A percentile compares a stretch with the other conserved stretches of the same genome.
Evolutionary conservation across 2,888 invertebrate genomes (phyloP).

Genomic region (Pseudoips prasinana): DNA sequence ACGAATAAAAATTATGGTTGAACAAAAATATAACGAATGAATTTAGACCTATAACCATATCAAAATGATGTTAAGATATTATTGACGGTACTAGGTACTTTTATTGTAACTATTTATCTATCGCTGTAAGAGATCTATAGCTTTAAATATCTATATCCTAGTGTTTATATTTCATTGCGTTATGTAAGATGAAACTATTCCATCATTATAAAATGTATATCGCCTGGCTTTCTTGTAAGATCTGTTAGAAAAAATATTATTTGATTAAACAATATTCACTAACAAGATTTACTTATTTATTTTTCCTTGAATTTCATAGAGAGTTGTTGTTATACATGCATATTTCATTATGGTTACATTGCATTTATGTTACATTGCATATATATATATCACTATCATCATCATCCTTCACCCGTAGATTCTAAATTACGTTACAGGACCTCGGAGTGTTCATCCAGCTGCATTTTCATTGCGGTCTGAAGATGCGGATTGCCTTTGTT

Average conservation of each 20-base stretch:
- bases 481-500: no score
- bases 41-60: conserved; percentile 45
- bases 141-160: conserved; percentile 40
- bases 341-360: no score
- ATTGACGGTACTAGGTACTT: conserved; percentile 29
- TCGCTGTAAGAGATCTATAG: conserved; percentile 55
- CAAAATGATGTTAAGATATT: conserved; percentile 29
- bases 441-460: no score
- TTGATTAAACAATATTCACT: conserved; percentile 50
- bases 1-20: no score
- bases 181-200: conserved; percentile 30
- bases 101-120: conserved; percentile 27
- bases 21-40: conserved; percentile 37
- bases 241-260: conserved; percentile 51
- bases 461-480: no score
- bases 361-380: no score
- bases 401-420: no score
- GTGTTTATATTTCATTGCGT: conserved; percentile 32
- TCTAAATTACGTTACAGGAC: no score
- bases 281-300: conserved; percentile 2
- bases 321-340: no score
- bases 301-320: no score
- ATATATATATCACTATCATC: no score
- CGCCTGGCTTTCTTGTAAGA: conserved; percentile 58
- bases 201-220: conserved; percentile 41